A percentile compares a stretch with the other conserved stretches of the same genome.
phyloP scores from a whole-genome alignment of 2,113 vertebrate species.

The Sitta europaea region DNA sequence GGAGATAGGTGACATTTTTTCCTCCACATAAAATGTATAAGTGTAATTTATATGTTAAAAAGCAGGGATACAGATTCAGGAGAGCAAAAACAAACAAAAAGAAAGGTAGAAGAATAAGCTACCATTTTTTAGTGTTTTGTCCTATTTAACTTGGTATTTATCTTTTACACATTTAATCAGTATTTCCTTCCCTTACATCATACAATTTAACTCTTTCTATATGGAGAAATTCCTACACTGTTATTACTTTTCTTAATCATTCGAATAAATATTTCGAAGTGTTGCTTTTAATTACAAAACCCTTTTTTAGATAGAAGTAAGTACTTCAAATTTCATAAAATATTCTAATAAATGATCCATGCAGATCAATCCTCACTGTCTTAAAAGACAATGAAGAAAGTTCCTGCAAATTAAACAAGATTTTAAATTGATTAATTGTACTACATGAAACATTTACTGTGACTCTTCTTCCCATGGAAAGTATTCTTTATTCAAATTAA shows the following conservation, averaged over 20 bases:
- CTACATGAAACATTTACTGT: background rate
- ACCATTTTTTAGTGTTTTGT: background rate
- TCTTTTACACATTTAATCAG: background rate
- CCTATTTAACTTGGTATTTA: background rate
- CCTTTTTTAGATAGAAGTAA: background rate
- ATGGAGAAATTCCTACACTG: background rate
- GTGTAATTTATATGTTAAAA: background rate
- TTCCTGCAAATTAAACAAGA: background rate
- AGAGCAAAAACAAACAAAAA: background rate
- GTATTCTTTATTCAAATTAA: background rate
- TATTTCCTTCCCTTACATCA: background rate
- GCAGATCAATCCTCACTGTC: background rate
- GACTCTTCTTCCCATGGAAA: background rate
- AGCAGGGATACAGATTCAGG: background rate
- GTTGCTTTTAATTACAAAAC: background rate
- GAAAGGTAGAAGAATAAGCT: background rate
- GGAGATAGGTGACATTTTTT: background rate
- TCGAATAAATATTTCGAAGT: background rate
- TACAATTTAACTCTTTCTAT: background rate
- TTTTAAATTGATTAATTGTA: background rate
- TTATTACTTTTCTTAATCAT: background rate
- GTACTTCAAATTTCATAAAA: background rate
- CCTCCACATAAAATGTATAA: background rate
- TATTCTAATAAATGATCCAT: background rate
- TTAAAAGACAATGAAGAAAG: background rate